A percentile compares a stretch with the other conserved stretches of the same genome.
phyloP scores from a whole-genome alignment of 1,140 invertebrate genomes.

The Aphaenogaster rudis region DNA sequence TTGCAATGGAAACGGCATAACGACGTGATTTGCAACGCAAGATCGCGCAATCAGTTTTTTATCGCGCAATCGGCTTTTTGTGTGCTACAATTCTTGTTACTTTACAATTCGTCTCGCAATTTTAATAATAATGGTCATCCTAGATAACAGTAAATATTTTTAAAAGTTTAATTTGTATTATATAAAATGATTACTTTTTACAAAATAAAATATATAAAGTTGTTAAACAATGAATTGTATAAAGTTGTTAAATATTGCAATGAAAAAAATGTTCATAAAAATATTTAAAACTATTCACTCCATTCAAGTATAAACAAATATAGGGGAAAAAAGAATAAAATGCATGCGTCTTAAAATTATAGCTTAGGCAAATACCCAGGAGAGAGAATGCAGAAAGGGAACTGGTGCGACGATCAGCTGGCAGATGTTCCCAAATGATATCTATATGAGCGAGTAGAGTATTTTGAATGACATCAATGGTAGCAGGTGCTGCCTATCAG shows the following conservation, averaged over 20 bases:
- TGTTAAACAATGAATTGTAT: neutral
- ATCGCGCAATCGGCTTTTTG: neutral
- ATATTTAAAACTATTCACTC: neutral
- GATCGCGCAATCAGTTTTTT: neutral
- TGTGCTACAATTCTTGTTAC: neutral
- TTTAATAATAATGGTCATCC: neutral
- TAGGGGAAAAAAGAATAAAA: neutral
- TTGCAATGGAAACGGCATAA: slow-evolving; percentile 32
- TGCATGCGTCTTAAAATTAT: neutral
- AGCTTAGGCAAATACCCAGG: neutral
- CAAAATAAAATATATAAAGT: neutral
- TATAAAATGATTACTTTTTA: neutral
- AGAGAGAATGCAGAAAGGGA: slow-evolving; percentile 18
- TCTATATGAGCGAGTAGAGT: slow-evolving; percentile 32
- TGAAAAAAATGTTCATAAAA: neutral
- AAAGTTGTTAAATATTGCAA: neutral
- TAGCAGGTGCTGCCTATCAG: slow-evolving; percentile 67
- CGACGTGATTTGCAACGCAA: slow-evolving; percentile 7
- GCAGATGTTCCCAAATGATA: slow-evolving; percentile 68
- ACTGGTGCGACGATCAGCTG: neutral
- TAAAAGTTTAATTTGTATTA: neutral
- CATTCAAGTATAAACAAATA: neutral
- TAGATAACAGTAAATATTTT: neutral
- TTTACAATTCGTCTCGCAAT: neutral
- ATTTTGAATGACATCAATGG: slow-evolving; percentile 49